These are phyloP conservation scores for Bufo bufo DNA, from an alignment of 2,113 vertebrate genomes.

Conservation along the genomic window DNA sequence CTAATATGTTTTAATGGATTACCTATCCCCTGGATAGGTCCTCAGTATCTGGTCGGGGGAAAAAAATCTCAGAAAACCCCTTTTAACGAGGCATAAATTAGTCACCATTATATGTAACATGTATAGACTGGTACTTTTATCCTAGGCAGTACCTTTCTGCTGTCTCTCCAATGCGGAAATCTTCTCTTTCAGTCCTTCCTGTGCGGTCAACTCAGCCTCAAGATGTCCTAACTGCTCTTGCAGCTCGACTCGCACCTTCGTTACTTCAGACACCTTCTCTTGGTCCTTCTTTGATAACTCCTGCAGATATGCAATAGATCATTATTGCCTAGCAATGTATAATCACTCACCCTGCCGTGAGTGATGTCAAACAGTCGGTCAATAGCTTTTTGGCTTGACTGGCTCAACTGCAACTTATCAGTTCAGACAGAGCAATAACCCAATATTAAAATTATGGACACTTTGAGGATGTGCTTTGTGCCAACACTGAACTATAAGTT, in stretches of 20 bases:
- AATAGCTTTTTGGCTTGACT: no score
- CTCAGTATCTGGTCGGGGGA: no score
- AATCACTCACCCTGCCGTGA: no score
- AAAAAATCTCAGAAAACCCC: no score
- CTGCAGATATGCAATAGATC: constrained; percentile 66
- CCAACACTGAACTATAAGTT: background rate
- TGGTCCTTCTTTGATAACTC: constrained; percentile 86
- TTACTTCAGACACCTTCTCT: constrained; percentile 84
- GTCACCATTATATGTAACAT: no score
- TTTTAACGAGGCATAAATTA: no score
- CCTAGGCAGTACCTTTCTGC: constrained; percentile 79
- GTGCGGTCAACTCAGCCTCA: constrained; percentile 80
- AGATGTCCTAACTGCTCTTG: constrained; percentile 88
- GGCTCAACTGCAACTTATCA: no score
- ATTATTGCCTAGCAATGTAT: background rate
- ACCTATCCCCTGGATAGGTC: no score
- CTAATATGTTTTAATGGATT: no score
- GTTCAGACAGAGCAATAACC: no score
- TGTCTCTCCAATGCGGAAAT: constrained; percentile 86
- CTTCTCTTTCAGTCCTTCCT: constrained; percentile 84
- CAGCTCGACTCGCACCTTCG: constrained; percentile 83
- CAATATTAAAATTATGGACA: background rate
- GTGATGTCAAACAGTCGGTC: no score
- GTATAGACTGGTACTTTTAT: background rate
- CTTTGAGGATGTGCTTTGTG: background rate